Percentiles rank a stretch among this genome's conserved stretches.
These are phyloP conservation scores for Hoplostethus atlanticus DNA, from an alignment of 2,797 vertebrate genomes.

Conservation along the genomic window DNA sequence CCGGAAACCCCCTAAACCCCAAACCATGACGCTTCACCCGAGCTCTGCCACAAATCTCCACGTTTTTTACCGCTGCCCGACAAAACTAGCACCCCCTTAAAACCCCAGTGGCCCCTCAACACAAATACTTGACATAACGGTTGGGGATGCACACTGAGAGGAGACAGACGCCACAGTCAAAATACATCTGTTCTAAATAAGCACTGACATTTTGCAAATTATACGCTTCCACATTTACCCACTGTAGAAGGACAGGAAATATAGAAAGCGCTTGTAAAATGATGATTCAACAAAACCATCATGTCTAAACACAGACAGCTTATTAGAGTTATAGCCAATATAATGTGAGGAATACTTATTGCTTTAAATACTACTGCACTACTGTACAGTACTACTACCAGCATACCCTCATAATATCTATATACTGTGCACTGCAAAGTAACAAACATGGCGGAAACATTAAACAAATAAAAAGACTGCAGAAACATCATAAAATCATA, in stretches of 20 bases:
- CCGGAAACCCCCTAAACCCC: constrained; percentile 30
- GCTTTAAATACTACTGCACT: constrained; percentile 32
- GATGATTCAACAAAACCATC: constrained; percentile 78
- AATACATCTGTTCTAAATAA: constrained; percentile 85
- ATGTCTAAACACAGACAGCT: constrained; percentile 69
- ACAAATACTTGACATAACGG: constrained; percentile 60
- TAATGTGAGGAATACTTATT: constrained; percentile 52
- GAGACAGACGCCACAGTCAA: constrained; percentile 76
- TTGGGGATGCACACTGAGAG: constrained; percentile 62
- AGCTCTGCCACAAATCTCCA: constrained; percentile 61
- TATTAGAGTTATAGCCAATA: constrained; percentile 59
- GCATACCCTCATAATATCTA: constrained; percentile 18
- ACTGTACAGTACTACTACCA: neutral
- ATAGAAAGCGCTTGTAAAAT: constrained; percentile 69
- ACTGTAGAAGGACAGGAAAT: constrained; percentile 74
- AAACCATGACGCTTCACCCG: constrained; percentile 52
- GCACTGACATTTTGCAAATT: constrained; percentile 79
- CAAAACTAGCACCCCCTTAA: constrained; percentile 69
- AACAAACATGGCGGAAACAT: constrained; percentile 26
- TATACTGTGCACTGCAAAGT: too few species aligned
- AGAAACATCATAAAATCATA: neutral
- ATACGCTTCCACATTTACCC: constrained; percentile 80
- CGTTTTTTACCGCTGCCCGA: constrained; percentile 61
- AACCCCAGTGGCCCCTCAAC: constrained; percentile 54
- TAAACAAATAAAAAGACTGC: neutral